A percentile compares a stretch with the other conserved stretches of the same genome.
phyloP scores from a whole-genome alignment of 2,113 vertebrate species.

The Carollia perspicillata region DNA sequence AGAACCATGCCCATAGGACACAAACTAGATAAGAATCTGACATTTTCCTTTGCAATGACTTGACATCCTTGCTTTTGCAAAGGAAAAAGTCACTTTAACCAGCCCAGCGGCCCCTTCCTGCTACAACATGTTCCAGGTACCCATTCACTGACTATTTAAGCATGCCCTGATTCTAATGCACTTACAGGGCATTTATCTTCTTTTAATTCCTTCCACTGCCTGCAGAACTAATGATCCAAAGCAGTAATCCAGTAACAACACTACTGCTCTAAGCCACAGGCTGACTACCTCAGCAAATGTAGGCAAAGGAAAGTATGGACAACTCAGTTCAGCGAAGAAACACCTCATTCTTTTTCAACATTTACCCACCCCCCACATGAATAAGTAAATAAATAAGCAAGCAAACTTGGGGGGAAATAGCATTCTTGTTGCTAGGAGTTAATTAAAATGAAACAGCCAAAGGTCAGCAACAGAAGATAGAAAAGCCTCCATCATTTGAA shows the following conservation, averaged over 20 bases:
- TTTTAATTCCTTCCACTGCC: not conserved
- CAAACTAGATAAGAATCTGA: not conserved
- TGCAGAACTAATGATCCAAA: not conserved
- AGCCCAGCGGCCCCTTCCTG: not conserved
- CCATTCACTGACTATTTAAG: not conserved
- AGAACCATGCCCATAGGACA: not conserved
- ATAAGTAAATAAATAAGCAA: not conserved
- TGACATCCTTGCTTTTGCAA: not conserved
- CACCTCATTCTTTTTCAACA: not conserved
- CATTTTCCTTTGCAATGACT: not conserved
- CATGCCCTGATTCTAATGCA: not conserved
- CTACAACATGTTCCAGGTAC: not conserved
- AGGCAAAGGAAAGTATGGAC: not conserved
- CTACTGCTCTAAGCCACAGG: not conserved
- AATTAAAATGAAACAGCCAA: not conserved
- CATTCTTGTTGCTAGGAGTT: not conserved
- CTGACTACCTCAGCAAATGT: not conserved
- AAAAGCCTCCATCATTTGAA: not conserved
- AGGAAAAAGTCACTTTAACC: not conserved
- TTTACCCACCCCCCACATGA: not conserved
- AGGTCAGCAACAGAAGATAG: not conserved
- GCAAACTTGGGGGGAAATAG: not conserved
- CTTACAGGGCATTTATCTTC: not conserved
- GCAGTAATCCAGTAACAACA: not conserved
- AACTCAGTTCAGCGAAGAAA: not conserved